phyloP scores from a whole-genome alignment of 2,888 invertebrate genomes.

The Cloeon dipterum region DNA sequence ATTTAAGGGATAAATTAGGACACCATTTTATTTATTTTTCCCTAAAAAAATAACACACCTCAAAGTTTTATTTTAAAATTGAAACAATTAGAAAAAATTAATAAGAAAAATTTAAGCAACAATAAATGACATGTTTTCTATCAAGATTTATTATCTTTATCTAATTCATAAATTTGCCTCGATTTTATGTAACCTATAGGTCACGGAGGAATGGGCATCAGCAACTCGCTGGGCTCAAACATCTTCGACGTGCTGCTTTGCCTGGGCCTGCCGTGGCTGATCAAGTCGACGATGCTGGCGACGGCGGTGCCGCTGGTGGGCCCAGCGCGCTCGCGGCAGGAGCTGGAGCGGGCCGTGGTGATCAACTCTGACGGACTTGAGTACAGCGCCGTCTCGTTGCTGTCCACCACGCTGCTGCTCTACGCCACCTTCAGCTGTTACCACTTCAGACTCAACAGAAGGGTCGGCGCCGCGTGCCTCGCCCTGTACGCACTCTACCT shows the following conservation, averaged over 20 bases:
- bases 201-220: conserved; percentile 53
- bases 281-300: conserved; percentile 40
- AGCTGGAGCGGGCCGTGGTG: conserved; percentile 18
- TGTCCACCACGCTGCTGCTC: conserved; percentile 45
- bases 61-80: too few relatives aligned
- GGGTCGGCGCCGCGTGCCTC: conserved; percentile 40
- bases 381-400: conserved; percentile 49
- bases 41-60: too few relatives aligned
- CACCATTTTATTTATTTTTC: too few relatives aligned
- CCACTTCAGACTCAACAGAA: conserved; percentile 42
- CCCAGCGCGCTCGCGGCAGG: background rate
- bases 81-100: too few relatives aligned
- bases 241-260: conserved; percentile 60
- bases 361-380: conserved; percentile 55
- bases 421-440: conserved; percentile 39
- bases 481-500: conserved; percentile 42
- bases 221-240: conserved; percentile 62
- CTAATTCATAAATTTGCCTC: too few relatives aligned
- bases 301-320: conserved; percentile 12
- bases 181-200: conserved; percentile 24
- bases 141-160: too few relatives aligned
- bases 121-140: too few relatives aligned
- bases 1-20: too few relatives aligned
- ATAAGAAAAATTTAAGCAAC: too few relatives aligned
- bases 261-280: conserved; percentile 53